These are phyloP conservation scores for Rhinichthys osculus DNA, from an alignment of 2,797 vertebrate species.

Conservation along the genomic window DNA sequence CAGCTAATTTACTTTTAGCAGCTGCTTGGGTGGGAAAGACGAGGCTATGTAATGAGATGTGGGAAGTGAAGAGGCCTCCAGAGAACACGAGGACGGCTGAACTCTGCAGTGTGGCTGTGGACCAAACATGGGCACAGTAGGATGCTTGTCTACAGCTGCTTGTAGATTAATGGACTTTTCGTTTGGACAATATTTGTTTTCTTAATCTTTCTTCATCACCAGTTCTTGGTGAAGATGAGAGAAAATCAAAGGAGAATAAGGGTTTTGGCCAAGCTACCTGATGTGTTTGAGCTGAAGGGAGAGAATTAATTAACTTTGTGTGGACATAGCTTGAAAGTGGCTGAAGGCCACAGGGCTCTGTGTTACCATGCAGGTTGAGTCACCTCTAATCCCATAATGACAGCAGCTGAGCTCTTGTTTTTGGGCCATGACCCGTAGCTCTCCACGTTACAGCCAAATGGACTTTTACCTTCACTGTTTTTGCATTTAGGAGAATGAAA, in stretches of 20 bases:
- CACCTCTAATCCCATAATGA: conserved; percentile 39
- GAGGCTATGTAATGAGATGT: conserved; percentile 41
- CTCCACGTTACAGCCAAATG: not conserved
- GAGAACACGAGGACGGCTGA: not conserved
- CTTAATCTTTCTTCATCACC: not conserved
- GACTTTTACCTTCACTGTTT: not conserved
- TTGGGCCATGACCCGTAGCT: conserved; percentile 12
- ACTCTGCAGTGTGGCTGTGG: conserved; percentile 11
- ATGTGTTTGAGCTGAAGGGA: not conserved
- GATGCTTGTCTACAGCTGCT: not conserved
- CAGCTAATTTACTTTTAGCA: conserved; percentile 35
- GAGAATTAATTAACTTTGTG: conserved; percentile 5
- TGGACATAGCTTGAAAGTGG: not conserved
- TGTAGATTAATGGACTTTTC: not conserved
- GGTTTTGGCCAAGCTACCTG: not conserved
- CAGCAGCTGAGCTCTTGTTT: conserved; percentile 28
- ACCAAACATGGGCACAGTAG: conserved; percentile 18
- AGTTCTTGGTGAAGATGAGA: not conserved
- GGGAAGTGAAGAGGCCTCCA: conserved; percentile 26
- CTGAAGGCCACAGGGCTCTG: not conserved
- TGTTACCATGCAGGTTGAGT: not conserved
- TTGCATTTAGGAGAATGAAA: not conserved
- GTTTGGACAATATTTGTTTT: not conserved
- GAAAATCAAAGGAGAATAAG: not conserved
- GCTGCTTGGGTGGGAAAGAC: conserved; percentile 24